These are phyloP conservation scores for Candidula unifasciata DNA, from an alignment of 2,888 invertebrate genomes.

Conservation along the genomic window DNA sequence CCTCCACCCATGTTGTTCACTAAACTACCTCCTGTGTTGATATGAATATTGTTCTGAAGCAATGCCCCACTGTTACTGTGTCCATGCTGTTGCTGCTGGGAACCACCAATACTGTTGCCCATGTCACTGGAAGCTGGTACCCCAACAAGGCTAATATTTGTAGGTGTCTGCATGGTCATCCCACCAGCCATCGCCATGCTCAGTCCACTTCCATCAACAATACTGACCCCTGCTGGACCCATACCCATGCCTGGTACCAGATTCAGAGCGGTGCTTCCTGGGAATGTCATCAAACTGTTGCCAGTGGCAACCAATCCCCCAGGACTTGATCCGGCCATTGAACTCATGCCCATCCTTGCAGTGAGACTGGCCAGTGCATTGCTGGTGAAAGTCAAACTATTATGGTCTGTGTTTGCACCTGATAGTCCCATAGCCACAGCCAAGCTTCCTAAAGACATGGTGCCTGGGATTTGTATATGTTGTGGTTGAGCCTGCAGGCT, in stretches of 20 bases:
- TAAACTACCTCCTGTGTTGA: conserved; percentile 39
- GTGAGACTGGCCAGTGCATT: conserved; percentile 47
- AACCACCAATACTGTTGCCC: background rate
- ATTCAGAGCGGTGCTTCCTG: conserved; percentile 41
- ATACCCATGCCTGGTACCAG: conserved; percentile 47
- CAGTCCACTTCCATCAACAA: conserved; percentile 44
- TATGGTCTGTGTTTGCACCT: conserved; percentile 47
- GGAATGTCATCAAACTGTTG: conserved; percentile 48
- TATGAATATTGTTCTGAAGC: conserved; percentile 49
- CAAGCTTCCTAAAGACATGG: conserved; percentile 48
- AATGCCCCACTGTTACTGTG: conserved; percentile 20
- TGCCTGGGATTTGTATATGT: conserved; percentile 51
- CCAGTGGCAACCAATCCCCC: conserved; percentile 41
- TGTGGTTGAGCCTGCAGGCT: conserved; percentile 43
- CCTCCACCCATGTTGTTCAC: conserved; percentile 40
- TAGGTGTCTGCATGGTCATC: conserved; percentile 39
- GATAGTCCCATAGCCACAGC: conserved; percentile 51
- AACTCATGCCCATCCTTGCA: conserved; percentile 52
- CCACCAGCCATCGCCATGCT: conserved; percentile 53
- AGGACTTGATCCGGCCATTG: conserved; percentile 36
- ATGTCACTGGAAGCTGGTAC: conserved; percentile 43
- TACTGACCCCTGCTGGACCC: conserved; percentile 46
- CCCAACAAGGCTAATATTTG: conserved; percentile 36
- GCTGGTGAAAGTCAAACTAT: conserved; percentile 51
- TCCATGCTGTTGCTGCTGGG: conserved; percentile 25